Percentiles rank a stretch among this genome's conserved stretches.
Conservation (phyloP, 1,140 invertebrate species). For the Arctopsyche grandis region DNA sequence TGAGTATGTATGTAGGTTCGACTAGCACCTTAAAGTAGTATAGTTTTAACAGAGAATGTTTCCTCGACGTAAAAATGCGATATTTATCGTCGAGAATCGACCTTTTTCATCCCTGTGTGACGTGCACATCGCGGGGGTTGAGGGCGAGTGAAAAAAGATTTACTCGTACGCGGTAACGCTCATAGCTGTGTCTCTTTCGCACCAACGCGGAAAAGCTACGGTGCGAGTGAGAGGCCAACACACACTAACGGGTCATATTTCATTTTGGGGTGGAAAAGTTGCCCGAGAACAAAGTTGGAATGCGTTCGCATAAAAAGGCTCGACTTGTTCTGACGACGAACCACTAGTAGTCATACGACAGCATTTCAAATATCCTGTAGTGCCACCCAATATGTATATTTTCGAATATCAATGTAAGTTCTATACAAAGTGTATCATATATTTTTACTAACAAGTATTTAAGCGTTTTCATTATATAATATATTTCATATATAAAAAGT, state of each 20-base stretch:
- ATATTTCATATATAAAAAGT: too few relatives aligned
- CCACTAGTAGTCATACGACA: too few relatives aligned
- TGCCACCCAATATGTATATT: too few relatives aligned
- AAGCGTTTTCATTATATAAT: too few relatives aligned
- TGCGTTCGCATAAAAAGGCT: not conserved
- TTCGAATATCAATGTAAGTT: too few relatives aligned
- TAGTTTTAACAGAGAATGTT: not conserved
- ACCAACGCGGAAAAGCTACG: too few relatives aligned
- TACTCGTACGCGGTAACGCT: not conserved
- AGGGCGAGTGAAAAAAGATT: constrained; percentile 1
- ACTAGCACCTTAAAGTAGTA: not conserved
- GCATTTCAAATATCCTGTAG: too few relatives aligned
- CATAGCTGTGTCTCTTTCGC: not conserved
- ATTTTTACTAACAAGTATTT: too few relatives aligned
- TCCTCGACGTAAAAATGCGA: not conserved
- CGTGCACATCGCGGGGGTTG: not conserved
- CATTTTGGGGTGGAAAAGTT: not conserved
- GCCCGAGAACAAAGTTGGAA: not conserved
- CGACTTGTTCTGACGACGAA: not conserved
- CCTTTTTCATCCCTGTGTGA: constrained; percentile 4
- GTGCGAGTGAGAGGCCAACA: too few relatives aligned
- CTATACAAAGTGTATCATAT: too few relatives aligned
- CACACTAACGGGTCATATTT: not conserved
- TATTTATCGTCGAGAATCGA: not conserved
- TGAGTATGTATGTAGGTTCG: not conserved